A percentile compares a stretch with the other conserved stretches of the same genome.
Conservation (phyloP, 2,888 invertebrate genomes). For the Andrena hattorfiana region DNA sequence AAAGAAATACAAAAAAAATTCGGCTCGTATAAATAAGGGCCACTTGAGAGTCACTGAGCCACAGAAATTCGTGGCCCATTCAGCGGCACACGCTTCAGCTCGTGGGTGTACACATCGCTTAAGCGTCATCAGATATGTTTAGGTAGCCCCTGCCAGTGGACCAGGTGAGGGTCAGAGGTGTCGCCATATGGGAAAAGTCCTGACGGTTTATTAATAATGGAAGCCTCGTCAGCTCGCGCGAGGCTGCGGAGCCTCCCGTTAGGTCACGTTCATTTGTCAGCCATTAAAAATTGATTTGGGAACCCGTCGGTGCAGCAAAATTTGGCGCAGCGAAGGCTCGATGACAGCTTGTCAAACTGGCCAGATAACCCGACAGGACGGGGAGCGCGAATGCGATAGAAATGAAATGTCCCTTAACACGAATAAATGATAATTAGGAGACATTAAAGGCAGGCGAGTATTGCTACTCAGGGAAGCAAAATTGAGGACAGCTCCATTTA, state of each 20-base stretch:
- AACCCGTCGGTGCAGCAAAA: not conserved
- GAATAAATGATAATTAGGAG: no score
- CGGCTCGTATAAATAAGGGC: no score
- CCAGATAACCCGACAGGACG: not conserved
- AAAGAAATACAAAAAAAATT: no score
- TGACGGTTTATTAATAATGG: conserved; percentile 48
- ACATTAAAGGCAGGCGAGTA: no score
- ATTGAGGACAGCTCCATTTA: no score
- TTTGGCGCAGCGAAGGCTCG: not conserved
- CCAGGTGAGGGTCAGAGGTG: conserved; percentile 50
- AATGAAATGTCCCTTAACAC: not conserved
- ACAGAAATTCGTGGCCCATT: conserved; percentile 14
- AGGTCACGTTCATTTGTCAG: conserved; percentile 16
- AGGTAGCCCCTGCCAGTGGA: conserved; percentile 22
- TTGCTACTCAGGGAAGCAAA: no score
- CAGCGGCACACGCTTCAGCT: conserved; percentile 6
- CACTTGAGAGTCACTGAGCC: conserved; percentile 36
- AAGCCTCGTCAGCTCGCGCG: not conserved
- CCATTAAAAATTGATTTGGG: conserved; percentile 21
- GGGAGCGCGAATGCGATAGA: no score
- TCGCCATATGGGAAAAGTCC: conserved; percentile 52
- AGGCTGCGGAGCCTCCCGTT: not conserved
- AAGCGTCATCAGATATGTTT: conserved; percentile 50
- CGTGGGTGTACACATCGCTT: conserved; percentile 33
- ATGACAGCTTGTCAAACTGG: not conserved